These are phyloP conservation scores for Penaeus indicus DNA, from an alignment of 1,140 invertebrate genomes.

Conservation along the genomic window DNA sequence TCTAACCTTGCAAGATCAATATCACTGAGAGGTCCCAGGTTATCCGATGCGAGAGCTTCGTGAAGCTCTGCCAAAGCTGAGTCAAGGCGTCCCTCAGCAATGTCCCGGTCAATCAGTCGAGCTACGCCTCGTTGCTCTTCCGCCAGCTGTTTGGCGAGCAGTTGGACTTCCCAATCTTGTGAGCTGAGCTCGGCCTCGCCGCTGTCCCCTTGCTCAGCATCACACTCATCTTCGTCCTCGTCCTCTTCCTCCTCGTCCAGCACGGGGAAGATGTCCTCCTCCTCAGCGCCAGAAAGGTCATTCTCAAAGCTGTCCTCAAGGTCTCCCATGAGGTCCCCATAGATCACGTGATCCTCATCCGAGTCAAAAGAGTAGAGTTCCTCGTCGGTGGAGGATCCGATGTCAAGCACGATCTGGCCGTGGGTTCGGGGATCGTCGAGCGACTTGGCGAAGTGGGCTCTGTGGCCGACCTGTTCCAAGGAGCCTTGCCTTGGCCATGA, in stretches of 20 bases:
- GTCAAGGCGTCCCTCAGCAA: slow-evolving; percentile 60
- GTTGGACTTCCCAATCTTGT: slow-evolving; percentile 82
- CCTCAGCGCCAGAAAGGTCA: slow-evolving; percentile 19
- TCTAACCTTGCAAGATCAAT: slow-evolving; percentile 59
- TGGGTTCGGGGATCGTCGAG: background rate
- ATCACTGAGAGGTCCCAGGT: slow-evolving; percentile 61
- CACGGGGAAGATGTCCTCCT: slow-evolving; percentile 34
- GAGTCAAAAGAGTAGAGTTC: slow-evolving; percentile 65
- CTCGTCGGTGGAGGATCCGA: slow-evolving; percentile 64
- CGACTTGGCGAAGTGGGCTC: background rate
- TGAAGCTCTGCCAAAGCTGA: slow-evolving; percentile 63
- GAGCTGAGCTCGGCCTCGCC: slow-evolving; percentile 72
- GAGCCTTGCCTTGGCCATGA: slow-evolving; percentile 38
- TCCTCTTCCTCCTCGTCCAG: slow-evolving; percentile 69
- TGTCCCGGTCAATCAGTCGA: slow-evolving; percentile 60
- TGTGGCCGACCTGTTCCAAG: slow-evolving; percentile 32
- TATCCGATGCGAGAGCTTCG: slow-evolving; percentile 63
- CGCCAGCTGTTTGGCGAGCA: slow-evolving; percentile 82
- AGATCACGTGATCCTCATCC: slow-evolving; percentile 64
- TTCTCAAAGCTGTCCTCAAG: slow-evolving; percentile 46
- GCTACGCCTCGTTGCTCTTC: slow-evolving; percentile 67
- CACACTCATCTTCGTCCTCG: slow-evolving; percentile 57
- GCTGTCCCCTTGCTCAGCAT: slow-evolving; percentile 55
- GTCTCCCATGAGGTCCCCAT: slow-evolving; percentile 62
- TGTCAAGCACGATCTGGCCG: slow-evolving; percentile 40